Evolutionary conservation across 2,888 invertebrate species (phyloP), one percentile per base, ranked within the genome.

Genomic region (Blera fallax): DNA sequence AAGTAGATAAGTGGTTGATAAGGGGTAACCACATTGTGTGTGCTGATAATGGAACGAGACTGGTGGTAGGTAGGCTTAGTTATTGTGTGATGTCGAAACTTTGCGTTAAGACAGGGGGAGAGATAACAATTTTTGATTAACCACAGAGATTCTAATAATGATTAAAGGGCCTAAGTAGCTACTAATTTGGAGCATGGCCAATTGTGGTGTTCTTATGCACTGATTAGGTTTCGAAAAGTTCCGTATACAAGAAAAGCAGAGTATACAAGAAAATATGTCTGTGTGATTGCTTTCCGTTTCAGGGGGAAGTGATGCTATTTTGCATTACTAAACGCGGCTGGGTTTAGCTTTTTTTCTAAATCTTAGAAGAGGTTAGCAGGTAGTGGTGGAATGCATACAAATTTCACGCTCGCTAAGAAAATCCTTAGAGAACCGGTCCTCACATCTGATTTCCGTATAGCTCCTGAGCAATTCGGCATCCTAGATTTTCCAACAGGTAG

Each of bases 1-100:
- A 54, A 50, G 56, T 56, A 48, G 37, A 64, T 64, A 64, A 64
- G 29, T 48, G 21, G 1, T 45, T 29, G 62, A 67, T 67, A 77
- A 67, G 21, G 40, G 34, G 10, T 67, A 14, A 65, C 45, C 27
- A 7, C 21, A 14, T 50, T 37, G 21, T 50, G 21, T 50, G 11
- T 16, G 5, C 56, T 69, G 29, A 52, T 56, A 65, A 40, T 10
- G 18, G 34, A 24, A 64, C n/a, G 27, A 34, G 32, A 3, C 32
- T 45, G 64, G 45, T 48, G 32, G n/a, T 29, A 29, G 24, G 27
- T 11, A 56, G 45, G 27, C 8, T 45, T 14, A 43, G 32, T 34
- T 14, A 43, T 45, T 34, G 34, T 16, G 6, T 56, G 43, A 14
- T 65, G 16, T 16, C 54, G 6, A 45, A 43, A 43, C 8, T 62